Conservation (phyloP, 2,113 vertebrate genomes). For the Podarcis muralis region DNA sequence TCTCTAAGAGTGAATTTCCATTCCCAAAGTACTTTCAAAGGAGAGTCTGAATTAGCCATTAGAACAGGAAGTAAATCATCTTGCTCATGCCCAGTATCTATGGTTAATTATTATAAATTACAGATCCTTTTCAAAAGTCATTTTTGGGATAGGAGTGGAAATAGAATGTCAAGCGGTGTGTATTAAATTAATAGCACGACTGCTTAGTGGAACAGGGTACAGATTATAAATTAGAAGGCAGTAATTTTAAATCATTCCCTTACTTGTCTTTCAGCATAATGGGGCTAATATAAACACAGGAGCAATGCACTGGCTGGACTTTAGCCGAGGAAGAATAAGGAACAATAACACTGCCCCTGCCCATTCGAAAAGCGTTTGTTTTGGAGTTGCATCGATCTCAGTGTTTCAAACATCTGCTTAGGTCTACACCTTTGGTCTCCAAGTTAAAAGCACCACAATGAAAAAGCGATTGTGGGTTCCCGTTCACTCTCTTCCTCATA, state of each 20-base stretch:
- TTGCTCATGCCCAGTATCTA: background rate
- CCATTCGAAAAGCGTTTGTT: background rate
- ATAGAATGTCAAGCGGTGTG: background rate
- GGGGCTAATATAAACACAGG: conserved; percentile 35
- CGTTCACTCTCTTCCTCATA: background rate
- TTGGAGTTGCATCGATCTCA: background rate
- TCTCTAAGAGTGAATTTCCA: background rate
- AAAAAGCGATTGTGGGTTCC: background rate
- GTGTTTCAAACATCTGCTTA: background rate
- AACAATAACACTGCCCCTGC: background rate
- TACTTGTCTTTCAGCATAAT: conserved; percentile 54
- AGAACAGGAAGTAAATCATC: conserved; percentile 18
- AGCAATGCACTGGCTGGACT: conserved; percentile 39
- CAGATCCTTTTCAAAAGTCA: conserved; percentile 33
- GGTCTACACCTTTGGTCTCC: background rate
- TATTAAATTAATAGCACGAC: conserved; percentile 55
- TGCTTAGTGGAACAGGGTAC: conserved; percentile 35
- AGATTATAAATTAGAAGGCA: conserved; percentile 60
- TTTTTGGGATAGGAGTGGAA: conserved; percentile 42
- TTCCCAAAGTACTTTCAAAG: background rate
- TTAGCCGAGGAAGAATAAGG: conserved; percentile 28
- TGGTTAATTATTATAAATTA: conserved; percentile 28
- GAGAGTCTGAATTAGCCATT: background rate
- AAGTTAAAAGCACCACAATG: background rate
- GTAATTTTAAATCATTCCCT: conserved; percentile 49